Base-by-base conservation (phyloP, 35 echinoderm and acorn worm species). In the Strongylocentrotus purpuratus region DNA sequence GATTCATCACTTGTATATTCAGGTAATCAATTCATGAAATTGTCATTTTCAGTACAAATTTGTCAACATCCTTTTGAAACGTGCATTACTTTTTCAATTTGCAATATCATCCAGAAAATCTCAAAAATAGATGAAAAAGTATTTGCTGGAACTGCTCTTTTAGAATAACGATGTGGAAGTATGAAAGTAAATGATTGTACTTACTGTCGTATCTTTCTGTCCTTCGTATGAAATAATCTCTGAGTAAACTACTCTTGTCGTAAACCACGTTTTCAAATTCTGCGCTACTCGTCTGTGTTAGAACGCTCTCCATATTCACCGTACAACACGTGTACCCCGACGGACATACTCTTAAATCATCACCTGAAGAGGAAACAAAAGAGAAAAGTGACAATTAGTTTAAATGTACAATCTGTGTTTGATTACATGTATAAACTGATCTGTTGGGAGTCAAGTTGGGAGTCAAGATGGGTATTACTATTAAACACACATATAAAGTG, bases 191-290 rank as follows among this genome's bases (percentile, higher is more conserved):
- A 11, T 59, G 17, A 55, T 33, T 46, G 58, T 92, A 98, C 97
- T 98, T 96, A 98, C 97, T 94, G 87, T 98, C 97, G 93, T 96
- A 98, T 95, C 96, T 97, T 86, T 98, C 96, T 85, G 97, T 95
- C 86, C 97, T 97, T 94, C 95, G 61, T 46, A 96, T 47, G 92
- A 98, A 98, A 92, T 96, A 98, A 95, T 98, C 97, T 96, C 97
- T 97, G 87, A 95, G 95, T 46, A 92, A 35, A 96, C 97, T 97
- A 88, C 96, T 98, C 94, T 97, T 96, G 32, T 97, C 94, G 88
- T 93, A 95, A 86, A 98, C 96, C 70, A 95, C 86, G 58, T 98
- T 96, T 95, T 97, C 95, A 97, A 98, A 98, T 55, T 95, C 97
- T 60, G 87, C 22, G 41, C 47, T 95, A 94, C 94, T 95, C 17